A percentile compares a stretch with the other conserved stretches of the same genome.
Conservation (phyloP, 2,797 vertebrate species). For the Rhinoraja longicauda region DNA sequence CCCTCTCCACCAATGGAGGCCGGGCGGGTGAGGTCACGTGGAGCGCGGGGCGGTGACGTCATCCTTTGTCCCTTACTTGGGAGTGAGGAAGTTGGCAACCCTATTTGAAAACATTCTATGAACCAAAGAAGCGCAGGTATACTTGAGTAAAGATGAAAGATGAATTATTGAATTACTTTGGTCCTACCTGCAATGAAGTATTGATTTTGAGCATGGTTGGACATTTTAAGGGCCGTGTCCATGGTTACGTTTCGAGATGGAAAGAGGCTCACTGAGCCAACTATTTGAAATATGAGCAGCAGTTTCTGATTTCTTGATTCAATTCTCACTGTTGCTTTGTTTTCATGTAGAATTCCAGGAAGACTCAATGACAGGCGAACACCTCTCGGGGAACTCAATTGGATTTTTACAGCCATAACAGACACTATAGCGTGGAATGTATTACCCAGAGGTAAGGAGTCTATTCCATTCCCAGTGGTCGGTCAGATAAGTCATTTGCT, state of each 20-base stretch:
- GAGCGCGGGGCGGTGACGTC: too few species aligned
- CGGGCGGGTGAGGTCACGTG: too few species aligned
- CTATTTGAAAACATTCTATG: neutral
- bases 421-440: conserved; percentile 98
- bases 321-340: neutral
- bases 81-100: too few species aligned
- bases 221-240: neutral
- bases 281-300: neutral
- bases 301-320: neutral
- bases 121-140: neutral
- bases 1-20: too few species aligned
- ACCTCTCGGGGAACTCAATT: conserved; percentile 92
- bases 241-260: neutral
- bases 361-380: conserved; percentile 93
- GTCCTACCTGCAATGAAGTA: neutral
- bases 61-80: too few species aligned
- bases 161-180: neutral
- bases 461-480: neutral
- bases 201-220: too few species aligned
- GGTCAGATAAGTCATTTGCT: neutral
- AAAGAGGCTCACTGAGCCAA: neutral
- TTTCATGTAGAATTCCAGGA: conserved; percentile 78
- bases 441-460: conserved; percentile 78
- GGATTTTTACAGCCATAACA: conserved; percentile 98
- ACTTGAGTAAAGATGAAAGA: neutral